phyloP scores from a whole-genome alignment of 1,140 invertebrate genomes.

The Tachypleus tridentatus region DNA sequence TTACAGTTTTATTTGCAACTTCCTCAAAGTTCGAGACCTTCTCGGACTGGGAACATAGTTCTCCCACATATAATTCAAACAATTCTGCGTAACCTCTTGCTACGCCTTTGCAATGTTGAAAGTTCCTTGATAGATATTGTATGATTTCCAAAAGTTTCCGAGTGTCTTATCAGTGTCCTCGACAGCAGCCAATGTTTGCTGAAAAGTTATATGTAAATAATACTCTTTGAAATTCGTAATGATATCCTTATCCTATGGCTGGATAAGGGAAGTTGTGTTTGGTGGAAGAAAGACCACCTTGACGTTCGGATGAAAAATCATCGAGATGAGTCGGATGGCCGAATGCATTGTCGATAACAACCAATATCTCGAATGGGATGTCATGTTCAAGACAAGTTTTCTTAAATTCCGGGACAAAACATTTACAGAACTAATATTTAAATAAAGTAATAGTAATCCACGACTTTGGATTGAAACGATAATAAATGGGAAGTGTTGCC shows the following conservation, averaged over 20 bases:
- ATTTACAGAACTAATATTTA: not conserved
- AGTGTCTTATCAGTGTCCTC: not conserved
- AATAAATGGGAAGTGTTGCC: conserved; percentile 14
- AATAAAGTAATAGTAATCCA: not conserved
- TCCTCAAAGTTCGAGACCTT: no score
- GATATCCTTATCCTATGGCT: conserved; percentile 39
- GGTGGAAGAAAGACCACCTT: conserved; percentile 35
- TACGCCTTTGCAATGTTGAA: no score
- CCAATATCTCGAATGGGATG: not conserved
- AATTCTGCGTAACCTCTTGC: no score
- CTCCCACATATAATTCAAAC: no score
- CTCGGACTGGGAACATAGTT: no score
- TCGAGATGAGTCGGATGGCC: not conserved
- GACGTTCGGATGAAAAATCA: conserved; percentile 25
- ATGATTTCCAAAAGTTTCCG: conserved; percentile 1
- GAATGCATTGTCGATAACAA: not conserved
- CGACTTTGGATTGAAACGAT: conserved; percentile 14
- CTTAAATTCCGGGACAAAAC: not conserved
- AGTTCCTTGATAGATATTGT: not conserved
- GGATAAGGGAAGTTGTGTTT: conserved; percentile 35
- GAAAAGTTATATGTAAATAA: not conserved
- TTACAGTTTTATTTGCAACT: no score
- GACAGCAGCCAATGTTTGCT: not conserved
- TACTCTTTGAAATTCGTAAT: conserved; percentile 31
- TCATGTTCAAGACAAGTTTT: not conserved